Conservation (phyloP, 2,797 vertebrate species). For the Macroramphosus scolopax region DNA sequence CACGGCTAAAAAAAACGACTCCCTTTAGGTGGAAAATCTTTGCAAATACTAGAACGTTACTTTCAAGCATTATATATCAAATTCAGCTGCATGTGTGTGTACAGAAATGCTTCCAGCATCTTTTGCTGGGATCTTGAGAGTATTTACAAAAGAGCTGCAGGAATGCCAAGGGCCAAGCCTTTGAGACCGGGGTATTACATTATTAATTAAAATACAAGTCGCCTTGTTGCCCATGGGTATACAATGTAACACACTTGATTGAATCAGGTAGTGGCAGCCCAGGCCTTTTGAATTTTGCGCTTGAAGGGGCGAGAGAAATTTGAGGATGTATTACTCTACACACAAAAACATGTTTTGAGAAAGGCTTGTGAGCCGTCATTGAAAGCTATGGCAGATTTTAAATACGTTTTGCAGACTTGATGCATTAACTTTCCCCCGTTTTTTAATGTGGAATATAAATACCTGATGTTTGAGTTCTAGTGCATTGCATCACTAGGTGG, state of each 20-base stretch:
- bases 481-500: too few species aligned
- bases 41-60: slow-evolving; percentile 27
- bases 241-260: slow-evolving; percentile 96
- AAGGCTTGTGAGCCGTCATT: slow-evolving; percentile 71
- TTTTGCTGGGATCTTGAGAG: slow-evolving; percentile 82
- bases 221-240: slow-evolving; percentile 94
- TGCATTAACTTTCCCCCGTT: slow-evolving; percentile 18
- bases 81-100: slow-evolving; percentile 54
- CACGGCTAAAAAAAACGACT: too few species aligned
- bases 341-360: slow-evolving; percentile 77
- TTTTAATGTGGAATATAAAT: slow-evolving; percentile 14
- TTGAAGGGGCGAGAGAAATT: slow-evolving; percentile 90
- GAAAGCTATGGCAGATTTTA: slow-evolving; percentile 56
- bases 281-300: slow-evolving; percentile 90
- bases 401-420: slow-evolving; percentile 40
- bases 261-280: slow-evolving; percentile 91
- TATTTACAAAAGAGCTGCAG: slow-evolving; percentile 89
- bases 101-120: slow-evolving; percentile 72
- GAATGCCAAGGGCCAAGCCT: slow-evolving; percentile 86
- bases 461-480: not conserved
- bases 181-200: slow-evolving; percentile 87
- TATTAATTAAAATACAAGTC: slow-evolving; percentile 99
- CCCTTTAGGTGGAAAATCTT: too few species aligned
- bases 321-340: slow-evolving; percentile 84
- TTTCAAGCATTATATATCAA: slow-evolving; percentile 56